phyloP scores from a whole-genome alignment of 2,113 vertebrate species.

The Pseudopodoces humilis region DNA sequence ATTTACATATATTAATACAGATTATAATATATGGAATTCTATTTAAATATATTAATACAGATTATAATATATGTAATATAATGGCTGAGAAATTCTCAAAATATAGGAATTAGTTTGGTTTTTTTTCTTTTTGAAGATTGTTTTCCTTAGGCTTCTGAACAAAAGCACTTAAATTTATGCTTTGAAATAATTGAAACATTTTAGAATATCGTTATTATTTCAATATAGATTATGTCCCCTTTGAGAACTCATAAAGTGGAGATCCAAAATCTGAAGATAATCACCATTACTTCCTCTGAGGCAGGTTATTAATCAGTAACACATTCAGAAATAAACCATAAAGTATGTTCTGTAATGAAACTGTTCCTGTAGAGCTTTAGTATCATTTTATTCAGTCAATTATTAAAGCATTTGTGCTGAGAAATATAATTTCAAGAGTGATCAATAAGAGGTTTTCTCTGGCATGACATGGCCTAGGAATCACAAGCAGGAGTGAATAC shows the following conservation, averaged over 20 bases:
- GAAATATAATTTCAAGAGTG: constrained; percentile 46
- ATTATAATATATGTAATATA: neutral
- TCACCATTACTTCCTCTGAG: neutral
- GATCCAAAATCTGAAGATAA: constrained; percentile 1
- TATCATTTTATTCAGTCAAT: constrained; percentile 33
- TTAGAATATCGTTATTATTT: neutral
- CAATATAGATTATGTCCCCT: neutral
- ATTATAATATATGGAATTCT: too few relatives aligned
- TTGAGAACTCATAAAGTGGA: neutral
- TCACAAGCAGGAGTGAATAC: neutral
- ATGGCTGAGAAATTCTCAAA: neutral
- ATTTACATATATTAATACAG: too few relatives aligned
- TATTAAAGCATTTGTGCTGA: constrained; percentile 44
- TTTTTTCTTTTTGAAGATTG: neutral
- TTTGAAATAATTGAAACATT: neutral
- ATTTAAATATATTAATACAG: neutral
- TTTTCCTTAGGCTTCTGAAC: neutral
- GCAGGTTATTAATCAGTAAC: neutral
- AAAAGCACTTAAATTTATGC: neutral
- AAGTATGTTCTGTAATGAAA: neutral
- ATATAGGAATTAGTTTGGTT: neutral
- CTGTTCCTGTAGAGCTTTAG: neutral
- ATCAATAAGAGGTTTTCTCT: constrained; percentile 17
- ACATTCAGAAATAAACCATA: constrained; percentile 30
- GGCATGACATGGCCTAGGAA: neutral